These are phyloP conservation scores for Acrossocheilus fasciatus DNA, from an alignment of 2,797 vertebrate genomes.

Conservation along the genomic window DNA sequence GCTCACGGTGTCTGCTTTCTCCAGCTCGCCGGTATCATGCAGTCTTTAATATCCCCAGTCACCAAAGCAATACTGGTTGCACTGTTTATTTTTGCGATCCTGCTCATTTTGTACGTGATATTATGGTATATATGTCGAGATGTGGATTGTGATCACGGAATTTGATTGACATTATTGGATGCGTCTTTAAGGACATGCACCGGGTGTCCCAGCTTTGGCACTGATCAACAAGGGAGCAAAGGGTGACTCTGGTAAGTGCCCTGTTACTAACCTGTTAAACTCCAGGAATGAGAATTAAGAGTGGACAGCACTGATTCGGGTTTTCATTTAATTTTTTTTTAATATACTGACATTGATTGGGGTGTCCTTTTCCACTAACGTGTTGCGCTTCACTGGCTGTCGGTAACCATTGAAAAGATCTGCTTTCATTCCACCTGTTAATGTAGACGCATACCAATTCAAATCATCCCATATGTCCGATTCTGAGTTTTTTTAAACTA, in stretches of 20 bases:
- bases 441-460: neutral
- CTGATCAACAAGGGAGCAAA: constrained; percentile 69
- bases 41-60: constrained; percentile 95
- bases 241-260: constrained; percentile 76
- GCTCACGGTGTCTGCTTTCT: constrained; percentile 46
- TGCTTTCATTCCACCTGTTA: constrained; percentile 24
- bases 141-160: constrained; percentile 97
- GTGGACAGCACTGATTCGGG: too few relatives aligned
- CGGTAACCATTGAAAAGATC: neutral
- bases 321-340: neutral
- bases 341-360: neutral
- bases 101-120: constrained; percentile 98
- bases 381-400: constrained; percentile 41
- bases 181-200: constrained; percentile 60
- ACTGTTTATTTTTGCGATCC: constrained; percentile 97
- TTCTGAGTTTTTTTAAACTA: neutral
- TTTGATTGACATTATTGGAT: constrained; percentile 79
- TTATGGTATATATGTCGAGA: constrained; percentile 99
- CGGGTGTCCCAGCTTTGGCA: constrained; percentile 68
- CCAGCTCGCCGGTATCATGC: constrained; percentile 83
- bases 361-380: constrained; percentile 25
- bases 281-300: neutral
- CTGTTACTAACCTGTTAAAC: constrained; percentile 14
- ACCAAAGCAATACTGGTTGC: constrained; percentile 96
- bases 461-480: neutral